phyloP scores from a whole-genome alignment of 2,113 vertebrate genomes.

The Oreochromis aureus region DNA sequence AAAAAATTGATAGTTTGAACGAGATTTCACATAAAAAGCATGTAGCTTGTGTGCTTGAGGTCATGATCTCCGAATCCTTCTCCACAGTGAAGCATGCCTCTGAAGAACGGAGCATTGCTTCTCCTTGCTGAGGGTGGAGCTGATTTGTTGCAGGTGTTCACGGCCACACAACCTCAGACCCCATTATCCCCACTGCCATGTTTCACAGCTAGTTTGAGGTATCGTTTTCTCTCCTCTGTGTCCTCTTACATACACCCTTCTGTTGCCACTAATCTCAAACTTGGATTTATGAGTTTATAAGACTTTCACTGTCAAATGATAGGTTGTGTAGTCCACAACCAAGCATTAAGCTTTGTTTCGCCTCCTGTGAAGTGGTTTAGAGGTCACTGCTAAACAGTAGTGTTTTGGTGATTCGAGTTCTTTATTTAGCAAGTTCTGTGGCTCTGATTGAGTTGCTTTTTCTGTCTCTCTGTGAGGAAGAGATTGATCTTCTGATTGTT shows the following conservation, averaged over 20 bases:
- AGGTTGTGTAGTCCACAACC: not conserved
- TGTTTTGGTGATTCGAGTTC: not conserved
- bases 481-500: not conserved
- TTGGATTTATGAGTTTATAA: not conserved
- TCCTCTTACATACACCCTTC: not conserved
- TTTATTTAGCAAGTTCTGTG: not conserved
- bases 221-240: not conserved
- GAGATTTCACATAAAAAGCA: not conserved
- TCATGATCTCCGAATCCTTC: accelerated
- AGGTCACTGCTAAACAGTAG: not conserved
- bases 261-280: not conserved
- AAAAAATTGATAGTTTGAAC: accelerated
- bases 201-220: not conserved
- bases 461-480: not conserved
- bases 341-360: not conserved
- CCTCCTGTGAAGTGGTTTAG: not conserved
- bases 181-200: not conserved
- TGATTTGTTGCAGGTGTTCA: not conserved
- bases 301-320: not conserved
- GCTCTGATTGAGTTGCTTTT: not conserved
- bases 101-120: not conserved
- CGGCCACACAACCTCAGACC: not conserved
- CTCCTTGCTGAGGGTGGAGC: not conserved
- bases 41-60: not conserved
- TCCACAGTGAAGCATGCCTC: not conserved